Evolutionary conservation across 2,888 invertebrate genomes (phyloP).

Genomic region (Cryptocephalus primarius): DNA sequence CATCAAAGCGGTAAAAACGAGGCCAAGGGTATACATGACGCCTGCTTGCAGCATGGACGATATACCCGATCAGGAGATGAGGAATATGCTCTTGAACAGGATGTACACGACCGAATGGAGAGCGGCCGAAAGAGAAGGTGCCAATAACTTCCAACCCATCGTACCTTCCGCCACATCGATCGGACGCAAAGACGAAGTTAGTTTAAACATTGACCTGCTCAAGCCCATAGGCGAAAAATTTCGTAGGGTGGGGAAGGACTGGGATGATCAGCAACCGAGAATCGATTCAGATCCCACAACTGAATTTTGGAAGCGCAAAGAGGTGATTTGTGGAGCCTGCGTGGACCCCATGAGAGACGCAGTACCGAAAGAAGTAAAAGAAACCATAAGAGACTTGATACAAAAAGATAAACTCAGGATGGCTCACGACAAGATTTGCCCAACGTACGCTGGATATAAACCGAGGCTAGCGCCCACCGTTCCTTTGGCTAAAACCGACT

Average conservation of each 20-base stretch:
- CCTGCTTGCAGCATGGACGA: slow-evolving; percentile 35
- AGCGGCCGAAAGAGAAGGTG: slow-evolving; percentile 27
- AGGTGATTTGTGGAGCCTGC: slow-evolving; percentile 26
- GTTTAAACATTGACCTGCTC: slow-evolving; percentile 16
- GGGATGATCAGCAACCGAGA: slow-evolving; percentile 31
- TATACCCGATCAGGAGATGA: slow-evolving; percentile 29
- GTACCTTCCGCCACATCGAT: slow-evolving; percentile 13
- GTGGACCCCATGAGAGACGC: slow-evolving; percentile 23
- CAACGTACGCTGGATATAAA: slow-evolving; percentile 30
- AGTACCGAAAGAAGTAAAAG: slow-evolving; percentile 24
- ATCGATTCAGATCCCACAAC: slow-evolving; percentile 26
- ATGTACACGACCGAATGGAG: slow-evolving; percentile 33
- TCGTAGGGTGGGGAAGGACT: slow-evolving; percentile 22
- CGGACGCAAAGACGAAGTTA: slow-evolving; percentile 11
- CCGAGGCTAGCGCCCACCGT: slow-evolving; percentile 25
- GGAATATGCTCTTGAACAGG: slow-evolving; percentile 25
- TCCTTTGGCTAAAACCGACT: slow-evolving; percentile 20
- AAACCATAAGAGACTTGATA: slow-evolving; percentile 24
- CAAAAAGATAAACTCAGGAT: slow-evolving; percentile 26
- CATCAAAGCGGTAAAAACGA: slow-evolving; percentile 26
- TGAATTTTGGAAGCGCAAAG: slow-evolving; percentile 29
- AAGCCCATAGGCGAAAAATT: slow-evolving; percentile 21
- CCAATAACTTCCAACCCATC: slow-evolving; percentile 12
- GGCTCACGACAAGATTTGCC: slow-evolving; percentile 30
- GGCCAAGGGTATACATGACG: slow-evolving; percentile 30